phyloP scores from a whole-genome alignment of 2,888 invertebrate genomes.

The Eristalinus aeneus region DNA sequence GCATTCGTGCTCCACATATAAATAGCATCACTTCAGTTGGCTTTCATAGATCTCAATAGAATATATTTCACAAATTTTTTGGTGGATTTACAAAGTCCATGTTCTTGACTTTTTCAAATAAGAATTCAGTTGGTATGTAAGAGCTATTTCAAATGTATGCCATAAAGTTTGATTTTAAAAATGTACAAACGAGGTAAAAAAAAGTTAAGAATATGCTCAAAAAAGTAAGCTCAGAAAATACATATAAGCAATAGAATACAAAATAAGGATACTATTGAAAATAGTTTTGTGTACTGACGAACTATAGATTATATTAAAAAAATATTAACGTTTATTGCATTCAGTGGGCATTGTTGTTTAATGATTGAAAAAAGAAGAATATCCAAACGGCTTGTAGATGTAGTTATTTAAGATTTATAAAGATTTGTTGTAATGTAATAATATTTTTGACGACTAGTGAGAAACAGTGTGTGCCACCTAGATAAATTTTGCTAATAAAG shows the following conservation, averaged over 20 bases:
- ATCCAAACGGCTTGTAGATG: slow-evolving; percentile 2
- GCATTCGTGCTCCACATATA: slow-evolving; percentile 26
- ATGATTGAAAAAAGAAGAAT: not conserved
- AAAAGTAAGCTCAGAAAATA: slow-evolving; percentile 45
- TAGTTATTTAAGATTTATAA: slow-evolving; percentile 15
- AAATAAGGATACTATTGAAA: slow-evolving; percentile 12
- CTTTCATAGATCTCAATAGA: slow-evolving; percentile 69
- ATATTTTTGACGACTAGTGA: slow-evolving; percentile 21
- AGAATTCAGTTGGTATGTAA: not conserved
- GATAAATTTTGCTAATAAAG: slow-evolving; percentile 4
- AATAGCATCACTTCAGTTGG: slow-evolving; percentile 61
- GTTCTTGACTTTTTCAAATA: slow-evolving; percentile 42
- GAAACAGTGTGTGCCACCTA: slow-evolving; percentile 32
- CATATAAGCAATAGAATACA: slow-evolving; percentile 51
- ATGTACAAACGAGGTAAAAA: slow-evolving; percentile 46
- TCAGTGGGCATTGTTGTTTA: not conserved
- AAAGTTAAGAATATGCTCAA: slow-evolving; percentile 49
- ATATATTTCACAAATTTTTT: slow-evolving; percentile 30
- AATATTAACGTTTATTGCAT: not conserved
- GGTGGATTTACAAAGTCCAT: slow-evolving; percentile 30
- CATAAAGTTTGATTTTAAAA: slow-evolving; percentile 30
- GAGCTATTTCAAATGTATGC: not conserved
- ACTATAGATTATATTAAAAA: not conserved
- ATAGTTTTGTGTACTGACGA: slow-evolving; percentile 1
- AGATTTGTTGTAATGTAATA: not conserved